A percentile compares a stretch with the other conserved stretches of the same genome.
Evolutionary conservation across 2,888 invertebrate genomes (phyloP).

Genomic region (Ethmia dodecea): DNA sequence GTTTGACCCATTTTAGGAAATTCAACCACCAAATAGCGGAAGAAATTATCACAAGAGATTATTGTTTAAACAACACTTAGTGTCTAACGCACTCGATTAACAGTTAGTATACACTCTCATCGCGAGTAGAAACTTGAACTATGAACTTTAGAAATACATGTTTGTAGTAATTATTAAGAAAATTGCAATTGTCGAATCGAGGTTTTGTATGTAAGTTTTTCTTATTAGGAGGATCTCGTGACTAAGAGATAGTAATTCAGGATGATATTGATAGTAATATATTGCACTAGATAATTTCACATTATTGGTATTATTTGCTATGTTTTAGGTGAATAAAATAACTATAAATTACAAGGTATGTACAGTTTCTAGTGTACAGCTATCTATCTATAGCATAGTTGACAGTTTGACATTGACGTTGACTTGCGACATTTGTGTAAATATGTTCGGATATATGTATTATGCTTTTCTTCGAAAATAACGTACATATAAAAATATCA

Average conservation of each 20-base stretch:
- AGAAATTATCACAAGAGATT: conserved; percentile 23
- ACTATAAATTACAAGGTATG: no score
- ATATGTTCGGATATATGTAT: conserved; percentile 1
- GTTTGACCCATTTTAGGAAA: conserved; percentile 65
- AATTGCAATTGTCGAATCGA: conserved; percentile 1
- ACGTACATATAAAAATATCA: no score
- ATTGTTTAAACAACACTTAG: conserved; percentile 32
- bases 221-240: conserved; percentile 31
- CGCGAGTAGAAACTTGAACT: conserved; percentile 45
- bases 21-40: conserved; percentile 11
- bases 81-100: conserved; percentile 23
- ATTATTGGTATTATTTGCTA: conserved; percentile 27
- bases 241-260: no score
- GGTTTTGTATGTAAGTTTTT: conserved; percentile 15
- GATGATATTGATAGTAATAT: conserved; percentile 20
- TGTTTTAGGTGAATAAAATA: conserved; percentile 15
- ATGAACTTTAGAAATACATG: conserved; percentile 42
- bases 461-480: no score
- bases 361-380: no score
- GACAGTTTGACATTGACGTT: background rate
- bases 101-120: conserved; percentile 25
- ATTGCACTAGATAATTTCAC: conserved; percentile 27
- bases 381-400: no score
- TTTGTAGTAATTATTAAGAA: conserved; percentile 28
- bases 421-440: conserved; percentile 1